Percentiles rank a stretch among this genome's conserved stretches.
These are phyloP conservation scores for Zaprionus davidi DNA, from an alignment of 1,140 invertebrate species.

Conservation along the genomic window DNA sequence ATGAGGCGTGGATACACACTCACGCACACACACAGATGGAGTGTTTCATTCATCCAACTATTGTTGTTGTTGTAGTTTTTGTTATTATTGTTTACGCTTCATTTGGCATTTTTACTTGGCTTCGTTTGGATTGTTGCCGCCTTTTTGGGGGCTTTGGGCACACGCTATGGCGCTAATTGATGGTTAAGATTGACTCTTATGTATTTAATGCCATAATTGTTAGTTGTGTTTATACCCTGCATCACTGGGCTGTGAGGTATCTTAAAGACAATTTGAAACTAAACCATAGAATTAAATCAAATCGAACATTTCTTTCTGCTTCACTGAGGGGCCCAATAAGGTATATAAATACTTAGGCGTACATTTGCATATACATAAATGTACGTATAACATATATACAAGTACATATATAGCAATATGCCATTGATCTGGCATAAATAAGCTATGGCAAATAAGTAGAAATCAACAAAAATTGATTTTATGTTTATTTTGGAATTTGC, in stretches of 20 bases:
- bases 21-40: constrained; percentile 34
- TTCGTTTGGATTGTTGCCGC: constrained; percentile 57
- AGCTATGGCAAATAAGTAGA: constrained; percentile 40
- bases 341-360: constrained; percentile 56
- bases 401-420: constrained; percentile 17
- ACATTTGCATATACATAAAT: constrained; percentile 21
- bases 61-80: constrained; percentile 21
- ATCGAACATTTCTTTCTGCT: not conserved
- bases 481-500: constrained; percentile 69
- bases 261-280: not conserved
- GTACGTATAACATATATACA: constrained; percentile 16
- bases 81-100: constrained; percentile 70
- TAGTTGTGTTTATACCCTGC: constrained; percentile 17
- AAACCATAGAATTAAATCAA: not conserved
- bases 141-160: constrained; percentile 39
- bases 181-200: constrained; percentile 59
- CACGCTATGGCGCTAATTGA: constrained; percentile 66
- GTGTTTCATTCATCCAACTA: constrained; percentile 68
- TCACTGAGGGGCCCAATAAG: constrained; percentile 34
- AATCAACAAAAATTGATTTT: constrained; percentile 65
- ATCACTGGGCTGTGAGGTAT: not conserved
- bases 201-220: constrained; percentile 66
- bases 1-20: constrained; percentile 42
- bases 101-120: constrained; percentile 60
- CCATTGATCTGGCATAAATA: constrained; percentile 18